A percentile compares a stretch with the other conserved stretches of the same genome.
phyloP scores from a whole-genome alignment of 1,140 invertebrate species.

The Achroia grisella region DNA sequence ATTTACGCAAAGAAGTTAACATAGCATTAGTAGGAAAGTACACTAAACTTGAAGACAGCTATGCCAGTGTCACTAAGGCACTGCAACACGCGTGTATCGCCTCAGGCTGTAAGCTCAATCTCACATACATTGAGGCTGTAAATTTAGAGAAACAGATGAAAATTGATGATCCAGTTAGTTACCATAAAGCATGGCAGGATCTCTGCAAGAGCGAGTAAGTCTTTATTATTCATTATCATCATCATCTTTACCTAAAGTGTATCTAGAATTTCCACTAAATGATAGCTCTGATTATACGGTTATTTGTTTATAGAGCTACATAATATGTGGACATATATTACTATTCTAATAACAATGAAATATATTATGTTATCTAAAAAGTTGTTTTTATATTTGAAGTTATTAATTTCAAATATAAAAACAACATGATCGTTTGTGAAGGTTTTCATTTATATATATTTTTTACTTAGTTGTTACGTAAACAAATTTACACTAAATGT shows the following conservation, averaged over 20 bases:
- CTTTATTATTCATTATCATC: constrained; percentile 9
- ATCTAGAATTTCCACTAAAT: no score
- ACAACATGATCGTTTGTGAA: no score
- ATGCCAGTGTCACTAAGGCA: constrained; percentile 97
- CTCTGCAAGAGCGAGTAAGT: constrained; percentile 91
- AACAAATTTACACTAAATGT: not conserved
- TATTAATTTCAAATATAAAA: no score
- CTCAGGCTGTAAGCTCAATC: constrained; percentile 87
- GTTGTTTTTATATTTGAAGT: no score
- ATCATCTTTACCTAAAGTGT: constrained; percentile 4
- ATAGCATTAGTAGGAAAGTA: constrained; percentile 99
- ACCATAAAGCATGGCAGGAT: constrained; percentile 95
- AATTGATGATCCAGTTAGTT: constrained; percentile 84
- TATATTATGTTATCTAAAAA: no score
- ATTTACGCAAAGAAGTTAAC: constrained; percentile 85
- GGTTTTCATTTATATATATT: not conserved
- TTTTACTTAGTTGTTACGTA: not conserved
- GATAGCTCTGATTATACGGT: no score
- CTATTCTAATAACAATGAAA: no score
- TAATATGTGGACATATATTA: no score
- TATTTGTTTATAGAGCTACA: no score
- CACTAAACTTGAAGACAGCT: constrained; percentile 95
- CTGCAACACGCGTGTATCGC: constrained; percentile 93
- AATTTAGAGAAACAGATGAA: constrained; percentile 87
- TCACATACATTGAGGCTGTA: constrained; percentile 94